Percentiles rank a stretch among this genome's conserved stretches.
Conservation (phyloP, 2,113 vertebrate genomes). For the Sinocyclocheilus grahami region DNA sequence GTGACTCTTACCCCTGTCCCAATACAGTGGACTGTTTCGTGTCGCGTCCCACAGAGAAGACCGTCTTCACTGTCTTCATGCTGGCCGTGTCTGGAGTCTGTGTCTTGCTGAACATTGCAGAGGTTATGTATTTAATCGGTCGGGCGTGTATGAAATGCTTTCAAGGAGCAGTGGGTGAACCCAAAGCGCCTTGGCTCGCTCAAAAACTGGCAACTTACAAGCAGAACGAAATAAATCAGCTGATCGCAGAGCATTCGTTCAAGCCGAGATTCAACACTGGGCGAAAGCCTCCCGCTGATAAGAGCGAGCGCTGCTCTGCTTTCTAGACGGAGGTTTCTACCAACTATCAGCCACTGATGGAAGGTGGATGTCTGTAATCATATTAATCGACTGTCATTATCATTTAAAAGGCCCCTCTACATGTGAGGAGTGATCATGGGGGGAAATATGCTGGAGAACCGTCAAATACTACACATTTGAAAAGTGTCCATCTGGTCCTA, state of each 20-base stretch:
- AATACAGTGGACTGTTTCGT: constrained; percentile 98
- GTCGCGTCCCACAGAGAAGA: constrained; percentile 96
- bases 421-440: neutral
- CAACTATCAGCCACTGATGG: constrained; percentile 25
- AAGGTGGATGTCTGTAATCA: constrained; percentile 4
- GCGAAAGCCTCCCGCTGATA: constrained; percentile 71
- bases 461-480: neutral
- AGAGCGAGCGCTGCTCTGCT: constrained; percentile 72
- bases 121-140: constrained; percentile 87
- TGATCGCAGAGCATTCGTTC: constrained; percentile 75
- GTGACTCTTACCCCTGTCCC: constrained; percentile 93
- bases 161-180: constrained; percentile 71
- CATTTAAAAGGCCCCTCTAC: neutral
- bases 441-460: neutral
- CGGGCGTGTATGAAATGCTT: constrained; percentile 81
- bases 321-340: constrained; percentile 61
- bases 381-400: neutral
- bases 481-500: neutral
- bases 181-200: constrained; percentile 82
- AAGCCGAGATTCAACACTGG: constrained; percentile 70
- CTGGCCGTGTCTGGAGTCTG: constrained; percentile 91
- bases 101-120: constrained; percentile 91
- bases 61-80: constrained; percentile 97
- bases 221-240: constrained; percentile 93
- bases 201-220: constrained; percentile 89